Percentiles rank a stretch among this genome's conserved stretches.
Evolutionary conservation across 37 sponge, comb jelly and placozoan genomes (phyloP).

Genomic region (Cladorhizidae sp.): DNA sequence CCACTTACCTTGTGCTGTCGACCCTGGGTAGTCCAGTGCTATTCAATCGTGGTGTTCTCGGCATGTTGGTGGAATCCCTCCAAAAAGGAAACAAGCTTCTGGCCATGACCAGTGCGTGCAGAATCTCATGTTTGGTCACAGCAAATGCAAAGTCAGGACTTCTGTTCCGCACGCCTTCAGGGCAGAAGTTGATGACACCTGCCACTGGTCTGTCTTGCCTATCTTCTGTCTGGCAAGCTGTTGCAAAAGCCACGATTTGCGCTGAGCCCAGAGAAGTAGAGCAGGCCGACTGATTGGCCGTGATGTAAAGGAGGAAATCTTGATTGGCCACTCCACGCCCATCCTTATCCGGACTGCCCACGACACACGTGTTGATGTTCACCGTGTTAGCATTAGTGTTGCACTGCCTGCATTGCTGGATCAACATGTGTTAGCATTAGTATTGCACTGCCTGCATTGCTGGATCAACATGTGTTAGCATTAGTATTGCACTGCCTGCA

Average conservation of each 20-base stretch:
- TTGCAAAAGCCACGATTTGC: constrained; percentile 71
- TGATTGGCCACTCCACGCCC: constrained; percentile 75
- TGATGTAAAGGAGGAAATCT: constrained; percentile 77
- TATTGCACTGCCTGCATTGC: not conserved
- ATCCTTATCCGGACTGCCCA: not conserved
- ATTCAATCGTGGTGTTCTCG: constrained; percentile 67
- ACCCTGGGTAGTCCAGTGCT: constrained; percentile 9
- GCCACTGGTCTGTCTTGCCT: constrained; percentile 80
- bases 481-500: no score
- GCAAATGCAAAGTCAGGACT: constrained; percentile 29
- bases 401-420: not conserved
- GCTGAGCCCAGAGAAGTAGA: constrained; percentile 3
- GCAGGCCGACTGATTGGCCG: constrained; percentile 43
- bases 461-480: not conserved
- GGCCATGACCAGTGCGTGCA: constrained; percentile 80
- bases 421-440: not conserved
- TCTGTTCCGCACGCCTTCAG: constrained; percentile 25
- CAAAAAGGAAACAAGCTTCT: constrained; percentile 71
- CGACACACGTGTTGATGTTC: not conserved
- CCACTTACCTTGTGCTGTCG: constrained; percentile 6
- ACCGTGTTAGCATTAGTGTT: not conserved
- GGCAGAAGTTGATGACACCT: constrained; percentile 85
- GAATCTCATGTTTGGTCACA: constrained; percentile 77
- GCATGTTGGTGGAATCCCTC: constrained; percentile 61
- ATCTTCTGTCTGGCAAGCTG: constrained; percentile 66